phyloP scores from a whole-genome alignment of 2,888 invertebrate species.

The Lapara coniferarum region DNA sequence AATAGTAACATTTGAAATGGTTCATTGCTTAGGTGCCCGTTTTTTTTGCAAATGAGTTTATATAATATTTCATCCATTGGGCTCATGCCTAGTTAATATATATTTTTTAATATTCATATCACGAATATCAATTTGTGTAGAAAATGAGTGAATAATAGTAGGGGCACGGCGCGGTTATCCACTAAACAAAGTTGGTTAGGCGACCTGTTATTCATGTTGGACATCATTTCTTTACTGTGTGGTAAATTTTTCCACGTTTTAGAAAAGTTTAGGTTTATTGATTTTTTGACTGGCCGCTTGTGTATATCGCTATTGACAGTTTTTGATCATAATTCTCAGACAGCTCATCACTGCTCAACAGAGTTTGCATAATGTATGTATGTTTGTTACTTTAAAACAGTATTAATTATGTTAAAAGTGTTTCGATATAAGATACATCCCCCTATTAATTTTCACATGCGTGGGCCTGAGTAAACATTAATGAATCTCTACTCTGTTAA shows the following conservation, averaged over 20 bases:
- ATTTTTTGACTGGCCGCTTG: not conserved
- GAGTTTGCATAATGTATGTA: no score
- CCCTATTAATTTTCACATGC: not conserved
- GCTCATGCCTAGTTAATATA: no score
- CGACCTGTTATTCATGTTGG: not conserved
- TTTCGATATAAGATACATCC: not conserved
- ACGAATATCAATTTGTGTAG: not conserved
- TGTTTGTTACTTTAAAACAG: no score
- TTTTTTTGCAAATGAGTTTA: no score
- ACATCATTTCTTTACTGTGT: not conserved
- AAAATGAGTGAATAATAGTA: not conserved
- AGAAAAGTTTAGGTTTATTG: not conserved
- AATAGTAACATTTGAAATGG: no score
- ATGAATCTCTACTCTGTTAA: not conserved
- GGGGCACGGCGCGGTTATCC: not conserved
- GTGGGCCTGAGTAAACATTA: not conserved
- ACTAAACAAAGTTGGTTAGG: constrained; percentile 5
- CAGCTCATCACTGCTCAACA: no score
- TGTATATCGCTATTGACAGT: not conserved
- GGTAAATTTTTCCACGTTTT: not conserved
- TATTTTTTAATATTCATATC: no score
- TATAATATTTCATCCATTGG: no score
- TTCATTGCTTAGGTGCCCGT: no score
- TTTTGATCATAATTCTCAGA: not conserved
- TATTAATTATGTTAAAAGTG: no score